Base-by-base conservation (phyloP, 1,140 invertebrate genomes). In the Monochamus saltuarius region DNA sequence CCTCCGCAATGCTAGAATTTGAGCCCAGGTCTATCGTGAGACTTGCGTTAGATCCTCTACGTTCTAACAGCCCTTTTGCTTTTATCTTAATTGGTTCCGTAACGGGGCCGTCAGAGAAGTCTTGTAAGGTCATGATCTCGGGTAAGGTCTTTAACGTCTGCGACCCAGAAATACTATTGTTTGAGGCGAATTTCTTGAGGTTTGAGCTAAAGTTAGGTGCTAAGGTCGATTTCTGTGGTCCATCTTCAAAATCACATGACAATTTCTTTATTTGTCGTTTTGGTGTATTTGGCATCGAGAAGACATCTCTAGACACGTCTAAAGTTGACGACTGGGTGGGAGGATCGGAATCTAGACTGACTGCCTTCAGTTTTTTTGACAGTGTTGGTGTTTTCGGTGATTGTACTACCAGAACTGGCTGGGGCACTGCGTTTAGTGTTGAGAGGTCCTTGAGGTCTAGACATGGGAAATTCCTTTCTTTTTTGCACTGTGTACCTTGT, bases 1-100 rank as follows among this genome's bases (percentile, higher is more conserved):
- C 58, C 22, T 72, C 69, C 0, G 62, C 35, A 34, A 74, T 69
- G 52, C 56, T 75, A 1, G 67, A 67, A 42, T 69, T 70, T 2
- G 70, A 70, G 29, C 75, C 73, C 35, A 77, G 65, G 66, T 77
- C 75, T n/a, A 77, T 77, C 11, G 92, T 95, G 0, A 95, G 79
- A 50, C 89, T 92, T 4, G 92, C 92, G 74, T 91, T 94, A 8
- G 92, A 94, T 54, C 91, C 91, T 42, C 90, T 81, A 11, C 90
- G 80, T 76, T 93, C 88, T 8, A 91, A 73, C 1, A 90, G 73
- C 39, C 87, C 86, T 65, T 90, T 91, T 34, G 72, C 72, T 68
- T 69, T 75, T 22, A 76, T 72, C 67, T 66, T 74, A 51, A 70
- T 70, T 0, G 75, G 74, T 87, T 90, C 67, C n/a, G 70, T 50